Base-by-base conservation (phyloP, 2,113 vertebrate species). In the Cavia porcellus region DNA sequence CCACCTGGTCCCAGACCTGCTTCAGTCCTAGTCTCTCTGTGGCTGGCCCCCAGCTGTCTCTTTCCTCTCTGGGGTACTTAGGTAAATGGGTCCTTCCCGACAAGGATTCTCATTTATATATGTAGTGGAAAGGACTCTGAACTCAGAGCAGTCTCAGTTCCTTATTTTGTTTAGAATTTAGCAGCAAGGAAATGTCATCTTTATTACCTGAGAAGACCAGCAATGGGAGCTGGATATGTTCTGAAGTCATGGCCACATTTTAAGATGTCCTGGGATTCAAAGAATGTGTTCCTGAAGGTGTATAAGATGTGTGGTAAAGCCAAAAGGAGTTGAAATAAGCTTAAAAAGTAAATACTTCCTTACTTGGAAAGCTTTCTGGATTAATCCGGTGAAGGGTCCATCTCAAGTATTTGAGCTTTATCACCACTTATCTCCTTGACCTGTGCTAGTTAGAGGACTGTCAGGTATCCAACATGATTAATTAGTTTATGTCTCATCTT, bases 11-110 rank as follows among this genome's bases (percentile, higher is more conserved):
- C 89, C 72, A 83, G 95, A 93, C 90, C 90, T 90, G 94, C 95
- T 97, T 92, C 68, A 87, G 72, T 89, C 85, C 74, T 47, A 9
- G 97, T 0, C 66, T 96, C 93, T 95, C 92, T 94, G 95, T 98
- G 0, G 10, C 95, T 95, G 89, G 87, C 97, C 94, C 74, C n/a
- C 92, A 95, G 97, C 98, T 89, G 57, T 96, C 94, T 96, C 96
- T 20, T 88, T 97, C 97, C 96, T 98, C 90, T 95, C 96, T 88
- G 94, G 94, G 97, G 95, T 97, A 87, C 92, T 87, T 95, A 90
- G 97, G 97, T 96, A 96, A 93, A 86, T 90, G 93, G 98, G 80
- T 97, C 97, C 95, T 97, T 85, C 83, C 77, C 82, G 52, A 92
- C 86, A 9, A 52, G 96, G 98, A 96, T 91, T 96, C 38, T 93